Conservation (phyloP, 2,113 vertebrate species). For the Caloenas nicobarica region DNA sequence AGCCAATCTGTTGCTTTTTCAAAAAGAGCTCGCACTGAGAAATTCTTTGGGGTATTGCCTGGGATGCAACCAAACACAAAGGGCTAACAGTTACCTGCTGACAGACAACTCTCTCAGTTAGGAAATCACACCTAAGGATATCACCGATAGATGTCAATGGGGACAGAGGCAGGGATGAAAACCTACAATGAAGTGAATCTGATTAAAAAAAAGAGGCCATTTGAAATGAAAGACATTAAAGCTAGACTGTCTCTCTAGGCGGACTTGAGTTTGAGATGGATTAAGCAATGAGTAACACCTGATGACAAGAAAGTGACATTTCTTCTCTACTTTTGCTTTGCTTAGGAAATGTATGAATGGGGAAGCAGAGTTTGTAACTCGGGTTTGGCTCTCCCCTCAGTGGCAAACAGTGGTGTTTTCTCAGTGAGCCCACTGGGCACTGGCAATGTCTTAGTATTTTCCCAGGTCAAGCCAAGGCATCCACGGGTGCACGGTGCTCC, state of each 20-base stretch:
- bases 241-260: neutral
- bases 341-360: neutral
- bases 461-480: neutral
- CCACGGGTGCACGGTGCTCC: fast-evolving
- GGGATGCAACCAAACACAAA: neutral
- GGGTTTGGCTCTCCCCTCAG: neutral
- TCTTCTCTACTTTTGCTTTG: neutral
- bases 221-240: neutral
- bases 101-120: neutral
- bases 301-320: neutral
- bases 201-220: neutral
- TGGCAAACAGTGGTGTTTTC: neutral
- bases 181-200: neutral
- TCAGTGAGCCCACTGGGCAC: neutral
- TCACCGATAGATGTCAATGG: neutral
- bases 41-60: neutral
- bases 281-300: neutral
- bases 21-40: neutral
- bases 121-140: neutral
- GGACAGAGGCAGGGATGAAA: neutral
- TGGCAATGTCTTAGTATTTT: neutral
- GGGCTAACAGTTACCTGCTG: neutral
- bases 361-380: neutral
- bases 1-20: neutral
- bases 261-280: neutral